Conservation (phyloP, 30 jellyfish, hydroid and myxozoan species). For the Catostylus mosaicus region DNA sequence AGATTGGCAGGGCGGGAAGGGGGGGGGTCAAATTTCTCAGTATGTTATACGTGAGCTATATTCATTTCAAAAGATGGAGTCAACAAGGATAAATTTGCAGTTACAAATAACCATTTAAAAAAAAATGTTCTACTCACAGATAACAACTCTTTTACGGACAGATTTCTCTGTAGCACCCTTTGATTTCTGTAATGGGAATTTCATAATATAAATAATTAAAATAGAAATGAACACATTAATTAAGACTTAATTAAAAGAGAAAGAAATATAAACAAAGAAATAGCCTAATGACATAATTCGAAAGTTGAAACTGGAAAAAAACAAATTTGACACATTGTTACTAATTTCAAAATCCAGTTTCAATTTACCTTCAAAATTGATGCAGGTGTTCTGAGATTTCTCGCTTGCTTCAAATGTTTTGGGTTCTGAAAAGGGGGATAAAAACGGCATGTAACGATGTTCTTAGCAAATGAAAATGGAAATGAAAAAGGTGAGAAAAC, state of each 20-base stretch:
- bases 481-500: not conserved
- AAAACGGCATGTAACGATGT: not conserved
- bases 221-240: not conserved
- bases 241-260: not conserved
- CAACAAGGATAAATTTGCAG: no score
- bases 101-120: no score
- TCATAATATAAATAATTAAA: no score
- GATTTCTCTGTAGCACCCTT: conserved; percentile 47
- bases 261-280: not conserved
- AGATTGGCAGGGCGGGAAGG: no score
- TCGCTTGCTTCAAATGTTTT: conserved; percentile 30
- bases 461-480: no score
- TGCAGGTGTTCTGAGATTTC: conserved; percentile 60
- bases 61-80: no score
- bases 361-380: conserved; percentile 39
- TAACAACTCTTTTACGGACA: conserved; percentile 55
- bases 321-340: no score
- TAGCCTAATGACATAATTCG: not conserved
- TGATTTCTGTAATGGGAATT: not conserved
- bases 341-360: no score
- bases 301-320: no score
- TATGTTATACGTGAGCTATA: no score
- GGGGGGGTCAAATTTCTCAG: no score
- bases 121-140: conserved; percentile 59
- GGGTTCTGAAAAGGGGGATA: conserved; percentile 37